phyloP scores from a whole-genome alignment of 1,140 invertebrate genomes.

The Temnothorax nylanderi region DNA sequence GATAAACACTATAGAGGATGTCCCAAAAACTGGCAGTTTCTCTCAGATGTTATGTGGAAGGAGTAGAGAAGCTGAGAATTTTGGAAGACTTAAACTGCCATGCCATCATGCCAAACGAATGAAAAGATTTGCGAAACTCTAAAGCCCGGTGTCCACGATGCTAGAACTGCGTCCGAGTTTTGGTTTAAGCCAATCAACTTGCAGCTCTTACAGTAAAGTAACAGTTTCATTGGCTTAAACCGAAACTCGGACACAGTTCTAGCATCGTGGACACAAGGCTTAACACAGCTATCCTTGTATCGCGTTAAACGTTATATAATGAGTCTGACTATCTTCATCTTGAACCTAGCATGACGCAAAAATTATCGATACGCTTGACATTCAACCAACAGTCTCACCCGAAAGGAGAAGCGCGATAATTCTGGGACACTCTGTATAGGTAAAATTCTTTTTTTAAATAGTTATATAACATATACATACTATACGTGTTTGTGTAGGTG shows the following conservation, averaged over 20 bases:
- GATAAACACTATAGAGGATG: constrained; percentile 36
- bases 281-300: neutral
- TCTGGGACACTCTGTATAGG: constrained; percentile 48
- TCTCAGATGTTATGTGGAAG: neutral
- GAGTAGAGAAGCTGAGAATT: constrained; percentile 22
- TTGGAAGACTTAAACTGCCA: constrained; percentile 31
- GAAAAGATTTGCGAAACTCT: neutral
- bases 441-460: constrained; percentile 32
- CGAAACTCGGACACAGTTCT: no score
- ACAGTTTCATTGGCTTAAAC: no score
- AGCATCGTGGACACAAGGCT: no score
- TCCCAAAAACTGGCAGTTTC: constrained; percentile 51
- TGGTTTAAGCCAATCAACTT: no score
- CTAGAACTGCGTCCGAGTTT: no score
- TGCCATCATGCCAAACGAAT: constrained; percentile 3
- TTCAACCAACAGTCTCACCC: constrained; percentile 3
- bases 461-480: constrained; percentile 34
- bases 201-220: no score
- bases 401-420: constrained; percentile 16
- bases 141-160: no score
- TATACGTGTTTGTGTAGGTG: constrained; percentile 7
- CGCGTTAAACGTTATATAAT: neutral
- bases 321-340: neutral
- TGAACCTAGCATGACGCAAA: neutral
- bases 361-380: constrained; percentile 16